Evolutionary conservation across 2,888 invertebrate genomes (phyloP), one percentile per base, ranked within the genome.

Genomic region (Cryptus armator): DNA sequence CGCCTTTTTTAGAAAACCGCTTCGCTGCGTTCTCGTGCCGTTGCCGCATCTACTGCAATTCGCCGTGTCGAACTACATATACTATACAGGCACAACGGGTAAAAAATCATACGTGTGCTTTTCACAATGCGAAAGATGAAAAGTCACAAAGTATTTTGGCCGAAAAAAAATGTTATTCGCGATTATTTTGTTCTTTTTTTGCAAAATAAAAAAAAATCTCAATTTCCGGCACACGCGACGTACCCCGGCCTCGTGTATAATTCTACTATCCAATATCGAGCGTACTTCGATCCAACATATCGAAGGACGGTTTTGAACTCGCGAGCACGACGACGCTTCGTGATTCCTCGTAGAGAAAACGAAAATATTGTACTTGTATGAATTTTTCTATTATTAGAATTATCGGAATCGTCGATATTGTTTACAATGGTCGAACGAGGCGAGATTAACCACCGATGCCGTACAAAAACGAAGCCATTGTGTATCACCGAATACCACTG

Each of bases 381-480:
- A 59, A 62, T 19, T 32, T 16, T 10, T 59, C 70, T 81, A 81
- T 85, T 81, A 62, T 75, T 85, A 71, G 81, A 74, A 51, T 74
- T 71, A 81, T 86, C 56, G 71, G 79, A 82, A 83, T 80, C 67
- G 64, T 46, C 78, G 74, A 37, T 66, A 80, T 66, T 80, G 66
- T 80, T 66, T 53, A 80, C 53, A 44, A 53, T n/a, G 16, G 12
- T 7, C 74, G 48, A 53, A 29, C 44, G 56, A 48, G 48, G 19
- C 48, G 48, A 16, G 24, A 19, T 71, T 56, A 48, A 29, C 44
- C 44, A 29, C 2, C n/a, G 53, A 29, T 59, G 44, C 37, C 9
- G 12, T 59, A 59, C 68, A 59, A 70, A 78, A 68, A 37, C 32
- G 37, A n/a, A 66, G 51, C 53, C 29, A n/a, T 51, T 29, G 12